Evolutionary conservation across 2,113 vertebrate genomes (phyloP).

Genomic region (Tragelaphus imberbis): DNA sequence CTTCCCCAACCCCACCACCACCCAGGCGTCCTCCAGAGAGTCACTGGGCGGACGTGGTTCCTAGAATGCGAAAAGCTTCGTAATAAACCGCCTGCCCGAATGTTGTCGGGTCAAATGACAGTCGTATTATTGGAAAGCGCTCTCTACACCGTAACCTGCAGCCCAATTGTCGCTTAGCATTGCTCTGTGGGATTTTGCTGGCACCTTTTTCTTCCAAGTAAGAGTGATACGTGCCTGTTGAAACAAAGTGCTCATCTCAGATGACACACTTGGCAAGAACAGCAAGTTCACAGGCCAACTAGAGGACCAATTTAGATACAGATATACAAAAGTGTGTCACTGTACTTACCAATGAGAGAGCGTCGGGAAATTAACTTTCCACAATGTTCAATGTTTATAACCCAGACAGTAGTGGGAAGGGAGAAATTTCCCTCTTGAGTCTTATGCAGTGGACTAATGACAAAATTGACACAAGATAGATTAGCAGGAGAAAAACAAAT

Average conservation of each 20-base stretch:
- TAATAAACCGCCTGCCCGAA: background rate
- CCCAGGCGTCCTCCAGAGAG: background rate
- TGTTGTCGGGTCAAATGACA: background rate
- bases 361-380: background rate
- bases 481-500: background rate
- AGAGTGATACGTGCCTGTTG: background rate
- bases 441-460: background rate
- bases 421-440: background rate
- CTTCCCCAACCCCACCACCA: background rate
- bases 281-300: background rate
- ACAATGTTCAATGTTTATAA: background rate
- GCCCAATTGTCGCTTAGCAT: background rate
- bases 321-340: background rate
- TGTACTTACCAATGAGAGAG: background rate
- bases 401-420: background rate
- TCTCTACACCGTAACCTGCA: background rate
- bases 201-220: background rate
- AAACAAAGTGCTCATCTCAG: background rate
- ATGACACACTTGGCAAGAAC: slow-evolving; percentile 1
- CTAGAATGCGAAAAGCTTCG: background rate
- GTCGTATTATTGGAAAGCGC: slow-evolving; percentile 15
- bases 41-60: background rate
- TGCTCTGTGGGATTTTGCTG: background rate
- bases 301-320: background rate
- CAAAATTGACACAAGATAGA: background rate